Percentiles rank a stretch among this genome's conserved stretches.
These are phyloP conservation scores for Emys orbicularis DNA, from an alignment of 2,797 vertebrate species.

Conservation along the genomic window DNA sequence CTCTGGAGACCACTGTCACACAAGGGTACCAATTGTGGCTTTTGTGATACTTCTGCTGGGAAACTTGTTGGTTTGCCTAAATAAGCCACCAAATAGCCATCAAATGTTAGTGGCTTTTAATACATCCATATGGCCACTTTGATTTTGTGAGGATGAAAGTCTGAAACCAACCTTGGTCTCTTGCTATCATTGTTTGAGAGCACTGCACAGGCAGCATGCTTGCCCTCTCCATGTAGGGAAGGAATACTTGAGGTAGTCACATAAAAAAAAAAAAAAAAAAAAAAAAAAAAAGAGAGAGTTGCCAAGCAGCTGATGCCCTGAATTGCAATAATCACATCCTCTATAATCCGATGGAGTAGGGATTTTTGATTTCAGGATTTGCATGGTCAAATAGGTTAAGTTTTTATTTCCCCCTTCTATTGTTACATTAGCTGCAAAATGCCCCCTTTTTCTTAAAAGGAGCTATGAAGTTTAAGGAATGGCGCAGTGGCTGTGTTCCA, in stretches of 20 bases:
- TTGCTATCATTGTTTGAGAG: neutral
- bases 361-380: neutral
- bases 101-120: neutral
- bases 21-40: neutral
- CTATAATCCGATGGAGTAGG: neutral
- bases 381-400: neutral
- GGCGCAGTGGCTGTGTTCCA: neutral
- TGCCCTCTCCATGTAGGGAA: slow-evolving; percentile 33
- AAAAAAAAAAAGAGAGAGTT: neutral
- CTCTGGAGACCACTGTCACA: neutral
- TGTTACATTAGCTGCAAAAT: neutral
- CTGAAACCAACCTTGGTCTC: neutral
- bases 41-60: slow-evolving; percentile 53
- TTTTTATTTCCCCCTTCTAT: neutral
- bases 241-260: neutral
- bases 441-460: neutral
- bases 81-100: neutral
- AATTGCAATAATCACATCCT: slow-evolving; percentile 1
- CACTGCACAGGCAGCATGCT: neutral
- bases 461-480: neutral
- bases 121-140: neutral
- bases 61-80: neutral
- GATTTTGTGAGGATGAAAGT: neutral
- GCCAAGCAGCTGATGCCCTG: slow-evolving; percentile 4
- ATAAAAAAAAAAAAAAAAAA: neutral